Evolutionary conservation across 2,888 invertebrate species (phyloP).

Genomic region (Caenorhabditis auriculariae): DNA sequence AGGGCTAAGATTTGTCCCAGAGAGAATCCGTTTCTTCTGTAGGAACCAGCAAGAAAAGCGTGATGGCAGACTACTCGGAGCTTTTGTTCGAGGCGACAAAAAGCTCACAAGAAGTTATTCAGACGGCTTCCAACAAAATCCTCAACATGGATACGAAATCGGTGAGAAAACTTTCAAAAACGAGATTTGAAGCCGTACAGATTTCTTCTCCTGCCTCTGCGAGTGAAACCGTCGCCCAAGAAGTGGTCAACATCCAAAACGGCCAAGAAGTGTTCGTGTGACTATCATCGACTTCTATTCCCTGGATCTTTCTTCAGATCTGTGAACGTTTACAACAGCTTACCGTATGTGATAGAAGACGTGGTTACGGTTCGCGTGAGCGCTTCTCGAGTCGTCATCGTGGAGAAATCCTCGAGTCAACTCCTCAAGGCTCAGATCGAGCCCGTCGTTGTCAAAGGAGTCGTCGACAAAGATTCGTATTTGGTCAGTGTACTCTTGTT

Average conservation of each 20-base stretch:
- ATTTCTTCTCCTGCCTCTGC: no score
- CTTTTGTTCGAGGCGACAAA: constrained; percentile 30
- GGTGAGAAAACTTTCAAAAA: no score
- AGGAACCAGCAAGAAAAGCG: constrained; percentile 87
- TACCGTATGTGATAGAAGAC: constrained; percentile 19
- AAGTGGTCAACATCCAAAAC: no score
- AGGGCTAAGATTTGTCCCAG: background rate
- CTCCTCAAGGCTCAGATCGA: constrained; percentile 38
- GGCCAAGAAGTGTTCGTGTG: no score
- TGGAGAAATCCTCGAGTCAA: constrained; percentile 11
- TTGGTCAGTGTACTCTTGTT: constrained; percentile 6
- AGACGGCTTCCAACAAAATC: constrained; percentile 1
- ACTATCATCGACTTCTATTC: no score
- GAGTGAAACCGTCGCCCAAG: no score
- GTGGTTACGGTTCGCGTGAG: constrained; percentile 20
- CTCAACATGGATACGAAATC: no score
- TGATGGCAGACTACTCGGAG: constrained; percentile 80
- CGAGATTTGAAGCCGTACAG: no score
- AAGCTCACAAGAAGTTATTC: no score
- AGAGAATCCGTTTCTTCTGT: constrained; percentile 66
- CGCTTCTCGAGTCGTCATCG: constrained; percentile 3
- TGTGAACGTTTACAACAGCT: constrained; percentile 25
- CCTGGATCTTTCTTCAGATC: no score
- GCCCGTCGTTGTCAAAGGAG: constrained; percentile 29
- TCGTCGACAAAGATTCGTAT: constrained; percentile 12